Evolutionary conservation across 1,140 invertebrate species (phyloP).

Genomic region (Capitella teleta): DNA sequence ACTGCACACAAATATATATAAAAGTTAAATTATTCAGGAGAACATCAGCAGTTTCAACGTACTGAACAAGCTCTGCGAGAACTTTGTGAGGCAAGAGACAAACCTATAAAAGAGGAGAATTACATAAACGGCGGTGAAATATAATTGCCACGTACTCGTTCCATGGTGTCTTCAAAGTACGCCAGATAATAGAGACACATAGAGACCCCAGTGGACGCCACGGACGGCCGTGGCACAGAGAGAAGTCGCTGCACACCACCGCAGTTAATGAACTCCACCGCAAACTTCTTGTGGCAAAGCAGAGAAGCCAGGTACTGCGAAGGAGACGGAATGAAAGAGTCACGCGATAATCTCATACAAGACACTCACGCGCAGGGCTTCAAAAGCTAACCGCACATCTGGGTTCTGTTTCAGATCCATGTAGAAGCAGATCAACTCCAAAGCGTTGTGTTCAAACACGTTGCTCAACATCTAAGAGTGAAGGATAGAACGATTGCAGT

Average conservation of each 20-base stretch:
- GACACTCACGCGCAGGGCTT: constrained; percentile 52
- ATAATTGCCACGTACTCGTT: constrained; percentile 49
- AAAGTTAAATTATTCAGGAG: background rate
- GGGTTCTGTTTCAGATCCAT: constrained; percentile 77
- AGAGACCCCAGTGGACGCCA: constrained; percentile 89
- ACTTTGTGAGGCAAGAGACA: constrained; percentile 69
- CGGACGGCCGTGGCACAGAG: constrained; percentile 77
- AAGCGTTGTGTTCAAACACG: constrained; percentile 81
- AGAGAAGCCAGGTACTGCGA: constrained; percentile 82
- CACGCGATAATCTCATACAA: background rate
- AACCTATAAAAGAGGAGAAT: constrained; percentile 47
- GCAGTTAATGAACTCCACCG: constrained; percentile 80
- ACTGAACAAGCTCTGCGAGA: constrained; percentile 66
- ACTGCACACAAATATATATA: constrained; percentile 31
- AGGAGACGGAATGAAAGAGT: constrained; percentile 2
- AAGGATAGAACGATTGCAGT: constrained; percentile 9
- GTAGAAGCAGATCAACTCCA: constrained; percentile 78
- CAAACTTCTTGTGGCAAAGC: constrained; percentile 94
- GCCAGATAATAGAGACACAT: constrained; percentile 92
- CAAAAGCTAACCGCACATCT: constrained; percentile 85
- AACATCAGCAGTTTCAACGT: background rate
- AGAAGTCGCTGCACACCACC: constrained; percentile 71
- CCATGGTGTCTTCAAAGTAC: constrained; percentile 95
- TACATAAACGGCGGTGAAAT: background rate
- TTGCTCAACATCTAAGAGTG: constrained; percentile 65